These are phyloP conservation scores for Bombyx mandarina DNA, from an alignment of 1,140 invertebrate genomes.

Conservation along the genomic window DNA sequence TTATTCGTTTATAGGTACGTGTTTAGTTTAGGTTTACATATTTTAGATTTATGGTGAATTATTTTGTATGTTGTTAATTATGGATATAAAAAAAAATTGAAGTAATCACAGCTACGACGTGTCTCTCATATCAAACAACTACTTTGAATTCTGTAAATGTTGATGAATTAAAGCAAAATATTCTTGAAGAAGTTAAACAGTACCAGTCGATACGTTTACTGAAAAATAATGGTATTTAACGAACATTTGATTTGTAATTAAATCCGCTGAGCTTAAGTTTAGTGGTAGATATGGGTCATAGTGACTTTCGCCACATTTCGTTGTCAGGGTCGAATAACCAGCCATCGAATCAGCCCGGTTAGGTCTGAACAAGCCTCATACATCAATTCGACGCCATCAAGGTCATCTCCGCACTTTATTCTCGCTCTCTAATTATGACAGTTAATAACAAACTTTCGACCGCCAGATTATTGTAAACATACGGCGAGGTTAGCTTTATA, in stretches of 20 bases:
- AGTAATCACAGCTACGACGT: no score
- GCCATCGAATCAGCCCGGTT: conserved; percentile 30
- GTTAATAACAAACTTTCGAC: conserved; percentile 30
- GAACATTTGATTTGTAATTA: conserved; percentile 10
- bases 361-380: conserved; percentile 26
- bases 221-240: no score
- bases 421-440: conserved; percentile 17
- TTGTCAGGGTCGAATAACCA: conserved; percentile 43
- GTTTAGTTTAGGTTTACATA: no score
- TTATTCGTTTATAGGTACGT: no score
- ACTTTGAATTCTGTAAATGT: no score
- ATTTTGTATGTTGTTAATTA: no score
- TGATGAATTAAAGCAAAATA: no score
- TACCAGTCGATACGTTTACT: no score
- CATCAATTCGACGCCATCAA: conserved; percentile 33
- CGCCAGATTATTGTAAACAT: conserved; percentile 18
- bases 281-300: conserved; percentile 31
- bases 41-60: no score
- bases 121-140: no score
- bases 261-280: conserved; percentile 9
- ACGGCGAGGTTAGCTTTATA: conserved; percentile 14
- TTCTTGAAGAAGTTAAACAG: no score
- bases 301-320: conserved; percentile 62
- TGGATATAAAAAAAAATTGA: no score
- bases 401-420: conserved; percentile 20